Conservation (phyloP, 2,113 vertebrate genomes). For the human (Homo sapiens) region DNA sequence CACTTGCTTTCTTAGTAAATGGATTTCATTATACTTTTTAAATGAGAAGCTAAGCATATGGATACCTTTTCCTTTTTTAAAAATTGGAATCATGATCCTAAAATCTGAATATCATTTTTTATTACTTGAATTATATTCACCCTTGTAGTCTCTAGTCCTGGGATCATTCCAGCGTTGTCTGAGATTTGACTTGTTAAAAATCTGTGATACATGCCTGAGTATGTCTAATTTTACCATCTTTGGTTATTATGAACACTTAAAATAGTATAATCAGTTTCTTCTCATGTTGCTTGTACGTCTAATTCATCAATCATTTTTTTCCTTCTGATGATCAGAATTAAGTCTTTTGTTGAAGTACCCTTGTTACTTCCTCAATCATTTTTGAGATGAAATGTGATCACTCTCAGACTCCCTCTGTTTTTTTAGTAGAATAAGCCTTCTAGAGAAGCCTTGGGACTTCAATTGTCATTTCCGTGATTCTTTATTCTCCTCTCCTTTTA, state of each 20-base stretch:
- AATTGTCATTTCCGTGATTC: slow-evolving; percentile 15
- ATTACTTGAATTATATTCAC: not conserved
- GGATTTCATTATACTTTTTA: slow-evolving; percentile 56
- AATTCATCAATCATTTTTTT: not conserved
- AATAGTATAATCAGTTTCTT: slow-evolving; percentile 2
- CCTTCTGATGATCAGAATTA: slow-evolving; percentile 15
- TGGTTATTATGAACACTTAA: slow-evolving; percentile 13
- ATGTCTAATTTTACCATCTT: slow-evolving; percentile 21
- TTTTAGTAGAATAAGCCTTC: not conserved
- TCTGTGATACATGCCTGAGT: not conserved
- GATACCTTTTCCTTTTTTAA: slow-evolving; percentile 32
- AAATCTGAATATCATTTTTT: slow-evolving; percentile 49
- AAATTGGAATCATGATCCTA: slow-evolving; percentile 38
- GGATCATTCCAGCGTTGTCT: not conserved
- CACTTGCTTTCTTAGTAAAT: slow-evolving; percentile 58
- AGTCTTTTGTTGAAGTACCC: slow-evolving; percentile 17
- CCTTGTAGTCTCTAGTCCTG: slow-evolving; percentile 10
- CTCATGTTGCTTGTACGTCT: slow-evolving; percentile 26
- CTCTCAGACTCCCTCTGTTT: not conserved
- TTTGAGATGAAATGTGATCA: slow-evolving; percentile 20
- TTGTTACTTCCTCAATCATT: not conserved
- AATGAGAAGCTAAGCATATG: slow-evolving; percentile 66
- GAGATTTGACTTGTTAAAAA: slow-evolving; percentile 38
- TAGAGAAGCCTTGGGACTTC: not conserved
- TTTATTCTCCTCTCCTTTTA: slow-evolving; percentile 15